Conservation (phyloP, 2,888 invertebrate species). For the Mythimna pallens region DNA sequence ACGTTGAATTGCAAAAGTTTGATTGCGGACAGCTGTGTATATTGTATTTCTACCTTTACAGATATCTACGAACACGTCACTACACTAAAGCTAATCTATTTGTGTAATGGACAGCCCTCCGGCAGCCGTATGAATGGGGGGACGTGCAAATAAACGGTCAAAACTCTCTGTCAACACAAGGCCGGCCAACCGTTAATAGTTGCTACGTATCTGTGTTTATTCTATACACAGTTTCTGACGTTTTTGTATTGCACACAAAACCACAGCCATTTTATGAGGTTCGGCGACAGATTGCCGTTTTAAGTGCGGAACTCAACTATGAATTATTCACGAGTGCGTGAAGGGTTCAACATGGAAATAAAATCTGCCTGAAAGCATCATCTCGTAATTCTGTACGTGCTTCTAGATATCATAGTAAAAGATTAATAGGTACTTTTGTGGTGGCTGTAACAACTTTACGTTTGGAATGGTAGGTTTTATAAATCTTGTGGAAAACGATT, state of each 20-base stretch:
- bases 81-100: slow-evolving; percentile 48
- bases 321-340: slow-evolving; percentile 82
- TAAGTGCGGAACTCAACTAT: slow-evolving; percentile 81
- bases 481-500: slow-evolving; percentile 31
- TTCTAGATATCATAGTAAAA: slow-evolving; percentile 48
- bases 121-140: slow-evolving; percentile 45
- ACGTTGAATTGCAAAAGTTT: neutral
- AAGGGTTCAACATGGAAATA: slow-evolving; percentile 74
- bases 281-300: slow-evolving; percentile 82
- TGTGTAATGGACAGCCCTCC: slow-evolving; percentile 48
- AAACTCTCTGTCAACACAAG: slow-evolving; percentile 59
- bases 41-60: slow-evolving; percentile 2
- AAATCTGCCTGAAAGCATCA: slow-evolving; percentile 68
- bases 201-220: slow-evolving; percentile 50
- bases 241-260: slow-evolving; percentile 66
- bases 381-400: slow-evolving; percentile 48
- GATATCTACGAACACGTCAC: slow-evolving; percentile 1
- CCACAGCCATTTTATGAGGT: slow-evolving; percentile 76
- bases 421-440: slow-evolving; percentile 40
- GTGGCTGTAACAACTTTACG: slow-evolving; percentile 30
- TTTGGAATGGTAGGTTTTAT: slow-evolving; percentile 30
- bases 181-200: slow-evolving; percentile 44
- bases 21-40: neutral
- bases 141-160: slow-evolving; percentile 42
- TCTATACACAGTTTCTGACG: slow-evolving; percentile 45